Percentiles rank a stretch among this genome's conserved stretches.
Evolutionary conservation across 2,888 invertebrate genomes (phyloP).

Genomic region (Hydraecia micacea): DNA sequence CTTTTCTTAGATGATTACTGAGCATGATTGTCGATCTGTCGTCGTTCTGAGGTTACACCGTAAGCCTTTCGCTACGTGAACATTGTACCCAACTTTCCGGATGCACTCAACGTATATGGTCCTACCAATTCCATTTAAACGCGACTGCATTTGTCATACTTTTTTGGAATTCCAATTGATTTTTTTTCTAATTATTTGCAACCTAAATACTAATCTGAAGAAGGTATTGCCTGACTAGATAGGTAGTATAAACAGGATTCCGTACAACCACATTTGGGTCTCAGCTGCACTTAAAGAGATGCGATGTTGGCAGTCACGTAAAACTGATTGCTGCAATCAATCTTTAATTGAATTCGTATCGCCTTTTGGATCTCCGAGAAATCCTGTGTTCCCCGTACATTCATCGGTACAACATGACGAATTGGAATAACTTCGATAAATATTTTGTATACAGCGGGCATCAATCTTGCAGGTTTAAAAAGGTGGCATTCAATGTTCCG

Average conservation of each 20-base stretch:
- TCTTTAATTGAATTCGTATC: constrained; percentile 84
- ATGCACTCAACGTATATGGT: constrained; percentile 27
- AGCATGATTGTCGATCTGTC: not conserved
- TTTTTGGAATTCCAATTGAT: constrained; percentile 18
- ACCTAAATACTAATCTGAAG: constrained; percentile 20
- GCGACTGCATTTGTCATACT: constrained; percentile 34
- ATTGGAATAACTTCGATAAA: constrained; percentile 63
- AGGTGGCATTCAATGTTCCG: constrained; percentile 73
- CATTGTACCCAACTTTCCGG: constrained; percentile 12
- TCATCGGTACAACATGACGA: constrained; percentile 54
- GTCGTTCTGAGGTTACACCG: not conserved
- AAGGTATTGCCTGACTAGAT: not conserved
- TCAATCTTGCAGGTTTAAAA: constrained; percentile 72
- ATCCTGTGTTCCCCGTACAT: constrained; percentile 56
- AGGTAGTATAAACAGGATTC: not conserved
- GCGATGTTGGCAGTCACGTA: constrained; percentile 65
- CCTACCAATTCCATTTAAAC: constrained; percentile 8
- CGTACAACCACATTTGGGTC: constrained; percentile 45
- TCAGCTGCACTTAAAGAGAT: constrained; percentile 62
- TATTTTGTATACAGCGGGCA: constrained; percentile 61
- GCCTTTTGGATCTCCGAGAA: constrained; percentile 77
- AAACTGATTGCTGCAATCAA: constrained; percentile 80
- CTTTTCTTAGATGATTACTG: not conserved
- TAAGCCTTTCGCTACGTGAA: constrained; percentile 15
- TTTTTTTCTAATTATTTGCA: constrained; percentile 7